These are phyloP conservation scores for Oreochromis grahami DNA, from an alignment of 2,797 vertebrate genomes.

Conservation along the genomic window DNA sequence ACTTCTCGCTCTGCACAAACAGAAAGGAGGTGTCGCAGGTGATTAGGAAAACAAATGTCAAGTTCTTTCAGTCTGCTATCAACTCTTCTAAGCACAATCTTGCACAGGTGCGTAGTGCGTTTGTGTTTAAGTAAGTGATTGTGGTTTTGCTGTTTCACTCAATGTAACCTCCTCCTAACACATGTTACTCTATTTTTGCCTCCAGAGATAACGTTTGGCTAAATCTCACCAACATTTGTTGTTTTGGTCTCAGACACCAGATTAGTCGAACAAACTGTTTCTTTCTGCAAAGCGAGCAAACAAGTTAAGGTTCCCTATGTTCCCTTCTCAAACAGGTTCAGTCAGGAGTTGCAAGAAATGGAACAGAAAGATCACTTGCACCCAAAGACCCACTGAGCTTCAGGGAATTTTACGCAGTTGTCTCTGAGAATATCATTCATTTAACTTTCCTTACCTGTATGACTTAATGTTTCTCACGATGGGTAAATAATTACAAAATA, in stretches of 20 bases:
- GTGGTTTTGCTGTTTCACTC: not conserved
- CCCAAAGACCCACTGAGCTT: not conserved
- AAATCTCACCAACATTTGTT: not conserved
- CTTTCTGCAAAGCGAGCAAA: not conserved
- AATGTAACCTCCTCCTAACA: not conserved
- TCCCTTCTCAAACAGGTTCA: not conserved
- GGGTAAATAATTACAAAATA: constrained; percentile 47
- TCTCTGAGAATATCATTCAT: constrained; percentile 17
- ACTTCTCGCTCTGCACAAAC: constrained; percentile 59
- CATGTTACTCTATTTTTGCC: not conserved
- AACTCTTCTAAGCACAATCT: constrained; percentile 35
- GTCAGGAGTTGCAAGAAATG: not conserved
- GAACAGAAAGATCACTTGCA: constrained; percentile 2
- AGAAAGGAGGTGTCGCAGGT: constrained; percentile 53
- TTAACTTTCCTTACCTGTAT: constrained; percentile 6
- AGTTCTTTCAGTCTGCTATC: constrained; percentile 65
- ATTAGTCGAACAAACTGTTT: not conserved
- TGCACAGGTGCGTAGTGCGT: constrained; percentile 45
- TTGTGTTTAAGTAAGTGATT: constrained; percentile 3
- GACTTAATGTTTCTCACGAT: constrained; percentile 18
- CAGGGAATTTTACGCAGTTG: constrained; percentile 4
- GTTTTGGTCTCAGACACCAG: not conserved
- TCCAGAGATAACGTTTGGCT: not conserved
- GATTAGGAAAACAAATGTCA: constrained; percentile 73
- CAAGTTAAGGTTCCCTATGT: not conserved